A percentile compares a stretch with the other conserved stretches of the same genome.
These are phyloP conservation scores for Ifrita kowaldi DNA, from an alignment of 2,113 vertebrate genomes.

Conservation along the genomic window DNA sequence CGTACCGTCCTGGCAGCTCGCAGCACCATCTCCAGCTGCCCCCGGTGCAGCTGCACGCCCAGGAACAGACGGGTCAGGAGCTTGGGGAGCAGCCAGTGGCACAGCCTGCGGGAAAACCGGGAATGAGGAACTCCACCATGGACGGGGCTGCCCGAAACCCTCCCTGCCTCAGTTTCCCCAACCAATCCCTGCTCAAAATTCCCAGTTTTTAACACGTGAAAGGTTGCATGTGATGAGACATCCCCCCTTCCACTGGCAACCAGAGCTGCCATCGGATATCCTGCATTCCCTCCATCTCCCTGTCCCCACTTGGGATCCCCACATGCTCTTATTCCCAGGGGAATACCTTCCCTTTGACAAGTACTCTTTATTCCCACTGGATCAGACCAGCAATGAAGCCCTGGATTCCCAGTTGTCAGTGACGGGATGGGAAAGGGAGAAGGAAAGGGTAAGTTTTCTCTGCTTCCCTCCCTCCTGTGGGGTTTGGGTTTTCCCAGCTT, in stretches of 20 bases:
- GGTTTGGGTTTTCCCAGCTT: not conserved
- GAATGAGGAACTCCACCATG: rapidly evolving
- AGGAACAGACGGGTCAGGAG: constrained; percentile 65
- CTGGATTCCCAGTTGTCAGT: not conserved
- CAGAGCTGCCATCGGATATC: not conserved
- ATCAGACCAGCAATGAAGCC: not conserved
- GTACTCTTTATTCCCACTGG: not conserved
- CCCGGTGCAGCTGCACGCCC: constrained; percentile 67
- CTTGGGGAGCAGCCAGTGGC: constrained; percentile 67
- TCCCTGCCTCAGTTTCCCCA: not conserved
- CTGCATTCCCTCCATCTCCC: not conserved
- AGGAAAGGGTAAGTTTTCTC: not conserved
- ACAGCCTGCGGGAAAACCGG: not conserved
- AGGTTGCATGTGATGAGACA: not conserved
- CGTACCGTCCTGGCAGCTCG: not conserved
- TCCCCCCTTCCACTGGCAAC: not conserved
- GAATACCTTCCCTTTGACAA: not conserved
- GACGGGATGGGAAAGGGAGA: not conserved
- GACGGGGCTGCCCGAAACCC: rapidly evolving
- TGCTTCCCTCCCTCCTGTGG: not conserved
- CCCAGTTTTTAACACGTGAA: not conserved
- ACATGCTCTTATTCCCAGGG: not conserved
- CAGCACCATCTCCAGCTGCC: constrained; percentile 73
- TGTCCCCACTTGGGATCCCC: not conserved
- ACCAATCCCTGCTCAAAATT: not conserved